Evolutionary conservation across 2,797 vertebrate species (phyloP), one percentile per base, ranked within the genome.

Genomic region (Bovichtus variegatus): DNA sequence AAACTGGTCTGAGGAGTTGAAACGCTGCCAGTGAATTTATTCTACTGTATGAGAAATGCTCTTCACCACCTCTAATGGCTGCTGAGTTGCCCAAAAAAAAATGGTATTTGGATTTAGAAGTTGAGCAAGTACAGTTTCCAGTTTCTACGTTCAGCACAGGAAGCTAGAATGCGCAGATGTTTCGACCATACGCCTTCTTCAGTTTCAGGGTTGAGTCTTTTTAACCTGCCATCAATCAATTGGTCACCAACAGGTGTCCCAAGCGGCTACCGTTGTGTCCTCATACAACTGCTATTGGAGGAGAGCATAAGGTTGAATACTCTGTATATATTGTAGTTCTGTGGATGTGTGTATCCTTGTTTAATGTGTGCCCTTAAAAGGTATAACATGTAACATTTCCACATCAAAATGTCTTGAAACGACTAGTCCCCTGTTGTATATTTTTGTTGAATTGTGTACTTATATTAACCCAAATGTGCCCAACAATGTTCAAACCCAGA

Each of bases 1-100:
- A n/a, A 57, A 70, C 75, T 47, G 60, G 25, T 64, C 46, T 70
- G 60, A 65, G 43, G 54, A 65, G 67, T n/a, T 51, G 19, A 47
- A 59, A 27, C 36, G 5, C 27, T 54, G 50, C 63, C 44, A 55
- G 57, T 50, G 40, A 44, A 65, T 44, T 29, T 47, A 46, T 27
- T 67, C 11, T n/a, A 16, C 64, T 36, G 25, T 23, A 2, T 13
- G 23, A 63, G 4, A n/a, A 59, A 38, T 8, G 23, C 19, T 36
- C 34, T 54, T 34, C 29, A 29, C 51, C 34, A 59, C 40, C 43
- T 43, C n/a, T 18, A 18, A 27, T 19, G 5, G 19, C 19, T 18
- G 25, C 50, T 29, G 31, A 68, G 18, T n/a, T 61, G n/a, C 40
- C 21, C 29, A 21, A 40, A n/a, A 40, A 40, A 19, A 13, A 72